Conservation (phyloP, 2,797 vertebrate species). For the Aulostomus chinensis region DNA sequence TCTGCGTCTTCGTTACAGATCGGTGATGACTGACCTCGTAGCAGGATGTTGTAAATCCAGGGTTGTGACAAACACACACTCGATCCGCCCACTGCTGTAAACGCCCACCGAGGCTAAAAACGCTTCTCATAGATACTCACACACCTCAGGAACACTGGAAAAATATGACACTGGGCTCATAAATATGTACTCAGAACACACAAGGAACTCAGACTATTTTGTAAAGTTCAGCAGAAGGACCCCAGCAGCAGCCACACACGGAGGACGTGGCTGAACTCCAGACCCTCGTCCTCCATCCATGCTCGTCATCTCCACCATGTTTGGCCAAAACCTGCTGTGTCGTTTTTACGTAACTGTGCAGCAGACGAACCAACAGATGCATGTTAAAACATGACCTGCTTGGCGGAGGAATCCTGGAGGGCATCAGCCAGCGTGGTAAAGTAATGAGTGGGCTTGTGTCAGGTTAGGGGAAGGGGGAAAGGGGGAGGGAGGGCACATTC, state of each 20-base stretch:
- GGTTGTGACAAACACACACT: conserved; percentile 44
- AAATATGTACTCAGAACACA: too few species aligned
- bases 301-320: too few species aligned
- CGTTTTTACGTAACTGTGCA: too few species aligned
- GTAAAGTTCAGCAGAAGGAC: too few species aligned
- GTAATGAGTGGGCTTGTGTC: conserved; percentile 55
- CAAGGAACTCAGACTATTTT: too few species aligned
- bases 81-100: conserved; percentile 30
- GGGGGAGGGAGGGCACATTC: conserved; percentile 31
- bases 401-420: conserved; percentile 30
- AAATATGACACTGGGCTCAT: not conserved
- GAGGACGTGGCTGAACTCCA: too few species aligned
- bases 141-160: not conserved
- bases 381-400: not conserved
- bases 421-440: conserved; percentile 35
- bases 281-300: too few species aligned
- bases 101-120: conserved; percentile 37
- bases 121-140: conserved; percentile 2
- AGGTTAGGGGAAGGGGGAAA: conserved; percentile 41
- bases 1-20: conserved; percentile 13
- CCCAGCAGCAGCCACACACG: too few species aligned
- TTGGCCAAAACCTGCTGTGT: too few species aligned
- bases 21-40: conserved; percentile 31
- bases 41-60: conserved; percentile 59
- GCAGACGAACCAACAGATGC: not conserved